Percentiles rank a stretch among this genome's conserved stretches.
Conservation (phyloP, 2,113 vertebrate species). For the Platichthys flesus region DNA sequence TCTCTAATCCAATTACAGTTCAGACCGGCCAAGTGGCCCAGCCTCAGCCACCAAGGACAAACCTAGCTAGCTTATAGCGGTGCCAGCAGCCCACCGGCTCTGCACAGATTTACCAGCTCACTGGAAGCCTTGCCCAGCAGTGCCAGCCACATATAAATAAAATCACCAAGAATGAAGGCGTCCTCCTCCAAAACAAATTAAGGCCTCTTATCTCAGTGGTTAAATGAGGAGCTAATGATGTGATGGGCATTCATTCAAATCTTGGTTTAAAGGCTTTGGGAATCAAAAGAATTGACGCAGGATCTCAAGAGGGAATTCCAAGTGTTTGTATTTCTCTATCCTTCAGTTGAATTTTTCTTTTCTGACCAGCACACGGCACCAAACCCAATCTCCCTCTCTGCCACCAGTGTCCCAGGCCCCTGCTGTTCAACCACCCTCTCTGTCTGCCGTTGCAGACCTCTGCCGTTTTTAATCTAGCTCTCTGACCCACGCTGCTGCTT, state of each 20-base stretch:
- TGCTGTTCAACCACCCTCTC: constrained; percentile 61
- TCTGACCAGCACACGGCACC: constrained; percentile 4
- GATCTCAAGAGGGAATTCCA: neutral
- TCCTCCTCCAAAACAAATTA: constrained; percentile 30
- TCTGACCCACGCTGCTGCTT: constrained; percentile 47
- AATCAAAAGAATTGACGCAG: neutral
- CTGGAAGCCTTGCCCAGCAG: constrained; percentile 20
- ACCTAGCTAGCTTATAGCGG: constrained; percentile 46
- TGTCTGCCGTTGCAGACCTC: constrained; percentile 57
- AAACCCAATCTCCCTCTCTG: constrained; percentile 29
- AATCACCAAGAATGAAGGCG: constrained; percentile 4
- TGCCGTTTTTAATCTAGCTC: constrained; percentile 66
- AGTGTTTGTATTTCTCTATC: neutral
- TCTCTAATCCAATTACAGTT: constrained; percentile 79
- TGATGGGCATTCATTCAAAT: constrained; percentile 8
- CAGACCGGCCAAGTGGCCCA: constrained; percentile 63
- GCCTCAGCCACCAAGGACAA: constrained; percentile 72
- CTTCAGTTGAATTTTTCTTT: neutral
- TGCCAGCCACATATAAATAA: constrained; percentile 19
- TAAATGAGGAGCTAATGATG: neutral
- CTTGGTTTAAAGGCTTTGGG: constrained; percentile 6
- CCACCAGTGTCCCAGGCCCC: constrained; percentile 5
- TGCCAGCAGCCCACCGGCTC: constrained; percentile 49
- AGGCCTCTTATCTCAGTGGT: neutral
- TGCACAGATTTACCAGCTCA: constrained; percentile 46